Conservation (phyloP, 2,797 vertebrate genomes). For the Pyrocephalus nanus region DNA sequence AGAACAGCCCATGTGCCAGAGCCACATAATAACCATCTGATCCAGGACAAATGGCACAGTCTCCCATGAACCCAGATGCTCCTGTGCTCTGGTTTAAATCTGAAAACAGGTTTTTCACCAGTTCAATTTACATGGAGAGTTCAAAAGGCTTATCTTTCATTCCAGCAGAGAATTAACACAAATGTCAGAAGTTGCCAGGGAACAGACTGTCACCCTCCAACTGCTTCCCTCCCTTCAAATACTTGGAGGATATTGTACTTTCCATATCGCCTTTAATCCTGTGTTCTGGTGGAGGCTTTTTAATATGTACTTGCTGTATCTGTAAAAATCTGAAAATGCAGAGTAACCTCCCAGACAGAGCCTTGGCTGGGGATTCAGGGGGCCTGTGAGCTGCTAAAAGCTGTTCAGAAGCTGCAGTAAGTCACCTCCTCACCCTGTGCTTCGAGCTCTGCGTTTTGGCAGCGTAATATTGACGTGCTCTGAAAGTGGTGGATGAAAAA, state of each 20-base stretch:
- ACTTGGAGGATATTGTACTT: conserved; percentile 53
- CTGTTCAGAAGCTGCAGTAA: conserved; percentile 30
- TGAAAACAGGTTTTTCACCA: conserved; percentile 52
- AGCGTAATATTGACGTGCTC: not conserved
- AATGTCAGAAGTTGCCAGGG: conserved; percentile 68
- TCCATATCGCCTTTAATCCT: conserved; percentile 38
- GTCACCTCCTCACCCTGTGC: conserved; percentile 22
- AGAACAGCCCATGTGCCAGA: not conserved
- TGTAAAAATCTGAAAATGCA: conserved; percentile 45
- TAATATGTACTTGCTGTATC: conserved; percentile 45
- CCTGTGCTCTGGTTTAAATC: conserved; percentile 3
- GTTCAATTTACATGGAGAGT: conserved; percentile 56
- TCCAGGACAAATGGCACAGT: conserved; percentile 30
- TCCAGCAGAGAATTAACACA: conserved; percentile 67
- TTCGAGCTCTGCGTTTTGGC: conserved; percentile 20
- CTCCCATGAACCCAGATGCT: conserved; percentile 35
- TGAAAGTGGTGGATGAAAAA: conserved; percentile 21
- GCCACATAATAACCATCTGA: conserved; percentile 1
- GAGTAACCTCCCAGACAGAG: conserved; percentile 44
- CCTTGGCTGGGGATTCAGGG: conserved; percentile 39
- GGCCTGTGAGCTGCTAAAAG: conserved; percentile 29
- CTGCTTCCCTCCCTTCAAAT: conserved; percentile 48
- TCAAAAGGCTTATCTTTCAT: conserved; percentile 64
- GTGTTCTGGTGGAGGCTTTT: conserved; percentile 53
- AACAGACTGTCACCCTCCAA: conserved; percentile 70